A percentile compares a stretch with the other conserved stretches of the same genome.
Evolutionary conservation across 2,113 vertebrate species (phyloP).

Genomic region (Alethe castanea): DNA sequence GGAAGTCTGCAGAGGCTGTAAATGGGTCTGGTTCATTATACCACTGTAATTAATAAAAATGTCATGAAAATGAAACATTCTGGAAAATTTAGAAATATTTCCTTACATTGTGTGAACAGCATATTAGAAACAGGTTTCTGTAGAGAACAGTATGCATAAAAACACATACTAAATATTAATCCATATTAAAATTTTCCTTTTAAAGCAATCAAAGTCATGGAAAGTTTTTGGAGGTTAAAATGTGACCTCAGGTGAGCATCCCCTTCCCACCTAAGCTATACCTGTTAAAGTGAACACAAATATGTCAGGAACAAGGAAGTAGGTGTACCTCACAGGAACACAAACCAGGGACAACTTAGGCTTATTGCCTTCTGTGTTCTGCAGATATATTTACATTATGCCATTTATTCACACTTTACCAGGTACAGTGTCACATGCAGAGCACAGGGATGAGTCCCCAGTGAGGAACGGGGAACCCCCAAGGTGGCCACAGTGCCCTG

Average conservation of each 20-base stretch:
- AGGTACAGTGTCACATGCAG: background rate
- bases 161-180: background rate
- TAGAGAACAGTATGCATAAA: background rate
- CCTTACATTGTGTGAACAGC: background rate
- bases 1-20: background rate
- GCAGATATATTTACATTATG: background rate
- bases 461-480: background rate
- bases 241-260: background rate
- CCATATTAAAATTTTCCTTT: background rate
- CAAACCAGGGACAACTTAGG: background rate
- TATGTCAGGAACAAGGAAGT: background rate
- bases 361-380: background rate
- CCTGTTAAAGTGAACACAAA: background rate
- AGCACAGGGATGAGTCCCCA: background rate
- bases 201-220: background rate
- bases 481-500: background rate
- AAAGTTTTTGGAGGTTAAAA: background rate
- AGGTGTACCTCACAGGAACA: background rate
- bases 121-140: background rate
- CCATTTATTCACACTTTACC: background rate
- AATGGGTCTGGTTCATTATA: background rate
- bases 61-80: constrained; percentile 6
- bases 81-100: background rate
- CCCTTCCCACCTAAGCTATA: background rate
- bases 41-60: constrained; percentile 15